Evolutionary conservation across 2,113 vertebrate genomes (phyloP).

Genomic region (Callorhinus ursinus): DNA sequence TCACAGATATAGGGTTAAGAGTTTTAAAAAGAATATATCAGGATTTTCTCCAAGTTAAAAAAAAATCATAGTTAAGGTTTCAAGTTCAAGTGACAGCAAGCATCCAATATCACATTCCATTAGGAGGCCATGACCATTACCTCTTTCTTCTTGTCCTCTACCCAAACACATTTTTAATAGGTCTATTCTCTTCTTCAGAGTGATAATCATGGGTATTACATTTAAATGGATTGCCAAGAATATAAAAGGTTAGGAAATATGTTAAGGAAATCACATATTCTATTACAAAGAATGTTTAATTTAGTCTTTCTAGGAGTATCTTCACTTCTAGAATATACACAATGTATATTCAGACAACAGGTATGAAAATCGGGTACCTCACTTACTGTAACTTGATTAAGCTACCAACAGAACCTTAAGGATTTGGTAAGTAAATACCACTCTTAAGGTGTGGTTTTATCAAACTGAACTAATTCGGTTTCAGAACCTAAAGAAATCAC

Average conservation of each 20-base stretch:
- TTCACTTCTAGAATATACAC: neutral
- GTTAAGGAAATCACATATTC: neutral
- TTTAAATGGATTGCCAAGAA: neutral
- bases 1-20: neutral
- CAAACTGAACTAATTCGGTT: constrained; percentile 18
- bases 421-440: constrained; percentile 2
- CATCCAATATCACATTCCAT: neutral
- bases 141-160: neutral
- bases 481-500: constrained; percentile 14
- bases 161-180: neutral
- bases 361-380: neutral
- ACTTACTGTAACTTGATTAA: neutral
- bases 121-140: neutral
- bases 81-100: neutral
- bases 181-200: neutral
- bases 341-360: constrained; percentile 21
- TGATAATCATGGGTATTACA: neutral
- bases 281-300: constrained; percentile 1
- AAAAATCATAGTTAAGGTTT: neutral
- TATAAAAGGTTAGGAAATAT: neutral
- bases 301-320: neutral
- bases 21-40: neutral
- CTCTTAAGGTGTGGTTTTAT: constrained; percentile 29
- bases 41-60: neutral
- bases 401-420: neutral